These are phyloP conservation scores for Triplophysa rosa DNA, from an alignment of 2,113 vertebrate genomes.

Conservation along the genomic window DNA sequence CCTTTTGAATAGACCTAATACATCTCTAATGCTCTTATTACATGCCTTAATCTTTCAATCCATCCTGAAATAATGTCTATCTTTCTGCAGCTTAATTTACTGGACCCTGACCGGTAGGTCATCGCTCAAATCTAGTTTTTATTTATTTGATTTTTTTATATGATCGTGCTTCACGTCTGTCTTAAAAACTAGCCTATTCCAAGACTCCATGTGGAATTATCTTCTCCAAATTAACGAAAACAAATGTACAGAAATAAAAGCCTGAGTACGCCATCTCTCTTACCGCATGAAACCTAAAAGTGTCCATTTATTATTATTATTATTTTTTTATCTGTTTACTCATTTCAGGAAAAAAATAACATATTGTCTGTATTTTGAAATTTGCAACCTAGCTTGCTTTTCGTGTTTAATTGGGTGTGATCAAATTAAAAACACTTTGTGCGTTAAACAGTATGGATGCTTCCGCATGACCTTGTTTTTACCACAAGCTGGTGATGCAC, in stretches of 20 bases:
- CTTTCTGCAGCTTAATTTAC: conserved; percentile 78
- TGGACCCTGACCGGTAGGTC: conserved; percentile 70
- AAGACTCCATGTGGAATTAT: too few species aligned
- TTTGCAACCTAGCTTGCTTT: not conserved
- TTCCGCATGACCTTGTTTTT: not conserved
- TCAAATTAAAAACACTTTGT: conserved; percentile 71
- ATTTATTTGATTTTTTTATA: not conserved
- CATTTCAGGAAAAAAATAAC: not conserved
- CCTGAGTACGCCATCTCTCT: not conserved
- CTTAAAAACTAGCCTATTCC: not conserved
- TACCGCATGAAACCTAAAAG: not conserved
- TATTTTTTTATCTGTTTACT: not conserved
- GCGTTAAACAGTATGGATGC: conserved; percentile 59
- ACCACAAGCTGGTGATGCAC: conserved; percentile 60
- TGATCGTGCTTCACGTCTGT: not conserved
- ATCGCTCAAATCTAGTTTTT: conserved; percentile 46
- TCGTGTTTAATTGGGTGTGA: conserved; percentile 20
- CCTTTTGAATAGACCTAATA: conserved; percentile 72
- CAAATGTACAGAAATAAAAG: too few species aligned
- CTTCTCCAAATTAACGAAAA: too few species aligned
- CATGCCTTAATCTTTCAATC: conserved; percentile 81
- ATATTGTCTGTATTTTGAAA: not conserved
- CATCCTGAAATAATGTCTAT: conserved; percentile 84
- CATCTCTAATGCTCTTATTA: conserved; percentile 81
- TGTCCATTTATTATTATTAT: not conserved